Conservation (phyloP, 2,113 vertebrate species). For the Noturus placidus region DNA sequence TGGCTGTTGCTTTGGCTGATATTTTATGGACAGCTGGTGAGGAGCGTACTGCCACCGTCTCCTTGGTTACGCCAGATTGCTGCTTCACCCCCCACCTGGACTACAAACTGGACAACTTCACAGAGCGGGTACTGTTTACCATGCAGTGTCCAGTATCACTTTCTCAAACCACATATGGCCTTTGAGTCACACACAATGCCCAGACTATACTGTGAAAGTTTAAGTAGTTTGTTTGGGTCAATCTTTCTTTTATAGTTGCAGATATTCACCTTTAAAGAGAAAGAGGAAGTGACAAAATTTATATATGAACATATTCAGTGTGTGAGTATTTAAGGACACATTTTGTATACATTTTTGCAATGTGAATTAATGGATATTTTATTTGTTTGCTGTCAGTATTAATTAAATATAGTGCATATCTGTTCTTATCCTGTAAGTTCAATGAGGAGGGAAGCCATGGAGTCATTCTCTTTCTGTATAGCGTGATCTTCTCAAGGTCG, state of each 20-base stretch:
- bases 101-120: slow-evolving; percentile 70
- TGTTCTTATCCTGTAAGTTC: slow-evolving; percentile 70
- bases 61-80: slow-evolving; percentile 66
- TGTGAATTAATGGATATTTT: background rate
- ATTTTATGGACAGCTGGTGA: slow-evolving; percentile 83
- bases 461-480: slow-evolving; percentile 85
- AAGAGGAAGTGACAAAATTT: slow-evolving; percentile 75
- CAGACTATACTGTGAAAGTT: background rate
- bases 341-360: background rate
- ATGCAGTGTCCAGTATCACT: background rate
- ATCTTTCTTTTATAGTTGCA: slow-evolving; percentile 69
- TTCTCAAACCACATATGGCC: background rate
- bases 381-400: slow-evolving; percentile 5
- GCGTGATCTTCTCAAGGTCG: slow-evolving; percentile 83
- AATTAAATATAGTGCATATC: background rate
- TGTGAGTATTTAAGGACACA: slow-evolving; percentile 69
- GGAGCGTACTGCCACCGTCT: slow-evolving; percentile 65
- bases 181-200: background rate
- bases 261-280: slow-evolving; percentile 79
- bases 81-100: slow-evolving; percentile 54
- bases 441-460: slow-evolving; percentile 76
- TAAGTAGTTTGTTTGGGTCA: background rate
- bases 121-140: slow-evolving; percentile 71
- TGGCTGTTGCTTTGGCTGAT: slow-evolving; percentile 69
- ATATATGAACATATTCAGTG: slow-evolving; percentile 76